These are phyloP conservation scores for Pseudomyrmex sp. DNA, from an alignment of 1,140 invertebrate species.

Conservation along the genomic window DNA sequence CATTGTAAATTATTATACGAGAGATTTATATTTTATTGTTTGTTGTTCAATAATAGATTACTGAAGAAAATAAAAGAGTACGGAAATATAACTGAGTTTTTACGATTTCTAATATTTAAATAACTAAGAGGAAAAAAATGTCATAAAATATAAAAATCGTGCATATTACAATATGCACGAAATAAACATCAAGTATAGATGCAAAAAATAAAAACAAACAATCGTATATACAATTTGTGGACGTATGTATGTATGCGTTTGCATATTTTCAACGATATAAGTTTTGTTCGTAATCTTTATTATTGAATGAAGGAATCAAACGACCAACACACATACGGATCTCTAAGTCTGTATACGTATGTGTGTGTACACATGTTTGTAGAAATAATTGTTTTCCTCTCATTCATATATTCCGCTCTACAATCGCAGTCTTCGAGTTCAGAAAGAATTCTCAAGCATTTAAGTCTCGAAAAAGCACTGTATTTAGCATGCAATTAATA, in stretches of 20 bases:
- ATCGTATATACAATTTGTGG: slow-evolving; percentile 1
- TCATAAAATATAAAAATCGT: slow-evolving; percentile 25
- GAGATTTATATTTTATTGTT: not conserved
- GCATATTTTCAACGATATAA: slow-evolving; percentile 24
- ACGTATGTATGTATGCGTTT: not conserved
- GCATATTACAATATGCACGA: slow-evolving; percentile 41
- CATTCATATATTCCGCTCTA: slow-evolving; percentile 39
- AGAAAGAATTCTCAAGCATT: slow-evolving; percentile 28
- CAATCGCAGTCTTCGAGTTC: slow-evolving; percentile 49
- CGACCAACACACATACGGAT: no score
- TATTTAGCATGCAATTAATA: slow-evolving; percentile 37
- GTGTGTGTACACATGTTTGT: slow-evolving; percentile 6
- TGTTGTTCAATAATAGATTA: no score
- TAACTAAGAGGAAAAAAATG: slow-evolving; percentile 19
- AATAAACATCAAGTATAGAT: not conserved
- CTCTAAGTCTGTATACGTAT: not conserved
- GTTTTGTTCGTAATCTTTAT: slow-evolving; percentile 15
- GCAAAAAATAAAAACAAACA: not conserved
- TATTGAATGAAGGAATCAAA: not conserved
- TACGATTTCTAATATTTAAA: slow-evolving; percentile 52
- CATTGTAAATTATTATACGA: not conserved
- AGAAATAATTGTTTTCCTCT: slow-evolving; percentile 28
- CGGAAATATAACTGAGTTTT: not conserved
- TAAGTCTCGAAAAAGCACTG: slow-evolving; percentile 40
- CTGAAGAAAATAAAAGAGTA: not conserved